Evolutionary conservation across 1,140 invertebrate genomes (phyloP).

Genomic region (Cepaea nemoralis): DNA sequence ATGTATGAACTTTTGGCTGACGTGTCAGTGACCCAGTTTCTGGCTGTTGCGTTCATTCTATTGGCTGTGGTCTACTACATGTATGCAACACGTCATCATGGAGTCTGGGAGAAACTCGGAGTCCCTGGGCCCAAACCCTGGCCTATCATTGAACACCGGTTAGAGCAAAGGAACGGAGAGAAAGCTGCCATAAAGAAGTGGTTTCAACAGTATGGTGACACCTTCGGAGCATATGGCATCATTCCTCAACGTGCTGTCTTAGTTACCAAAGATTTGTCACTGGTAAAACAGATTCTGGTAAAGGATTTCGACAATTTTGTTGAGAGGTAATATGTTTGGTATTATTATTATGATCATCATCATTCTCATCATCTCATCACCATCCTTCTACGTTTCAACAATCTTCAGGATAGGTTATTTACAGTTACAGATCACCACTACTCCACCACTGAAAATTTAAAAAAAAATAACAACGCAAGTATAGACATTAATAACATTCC

Average conservation of each 20-base stretch:
- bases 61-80: not conserved
- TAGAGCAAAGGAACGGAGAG: not conserved
- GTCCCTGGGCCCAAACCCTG: conserved; percentile 25
- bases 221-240: not conserved
- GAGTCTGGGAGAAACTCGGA: conserved; percentile 12
- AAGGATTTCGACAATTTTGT: conserved; percentile 31
- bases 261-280: not conserved
- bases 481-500: too few relatives aligned
- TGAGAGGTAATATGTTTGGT: not conserved
- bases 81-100: not conserved
- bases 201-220: not conserved
- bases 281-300: conserved; percentile 17
- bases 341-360: too few relatives aligned
- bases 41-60: not conserved
- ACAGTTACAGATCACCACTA: too few relatives aligned
- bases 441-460: too few relatives aligned
- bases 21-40: not conserved
- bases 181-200: conserved; percentile 6
- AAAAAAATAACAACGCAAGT: too few relatives aligned
- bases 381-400: too few relatives aligned
- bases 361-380: too few relatives aligned
- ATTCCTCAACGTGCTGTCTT: not conserved
- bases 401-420: too few relatives aligned
- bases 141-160: conserved; percentile 7
- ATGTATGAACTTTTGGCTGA: not conserved